phyloP scores from a whole-genome alignment of 2,888 invertebrate species.

The Eristalinus aeneus region DNA sequence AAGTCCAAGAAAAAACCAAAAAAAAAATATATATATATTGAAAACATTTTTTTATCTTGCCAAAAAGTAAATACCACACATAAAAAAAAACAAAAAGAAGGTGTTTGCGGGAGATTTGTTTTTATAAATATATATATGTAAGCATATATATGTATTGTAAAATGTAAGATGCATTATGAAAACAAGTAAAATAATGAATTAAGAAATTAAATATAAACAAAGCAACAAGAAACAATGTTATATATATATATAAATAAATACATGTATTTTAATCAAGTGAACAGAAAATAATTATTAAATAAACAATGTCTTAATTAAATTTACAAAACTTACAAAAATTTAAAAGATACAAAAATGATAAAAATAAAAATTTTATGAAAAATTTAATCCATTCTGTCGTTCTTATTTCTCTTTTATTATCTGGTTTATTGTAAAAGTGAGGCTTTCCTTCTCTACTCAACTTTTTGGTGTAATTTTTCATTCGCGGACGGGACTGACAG shows the following conservation, averaged over 20 bases:
- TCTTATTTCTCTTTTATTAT: background rate
- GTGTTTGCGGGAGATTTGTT: constrained; percentile 68
- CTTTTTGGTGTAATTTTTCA: no score
- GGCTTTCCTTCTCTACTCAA: no score
- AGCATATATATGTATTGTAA: constrained; percentile 58
- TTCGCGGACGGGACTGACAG: no score
- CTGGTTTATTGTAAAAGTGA: background rate
- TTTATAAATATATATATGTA: constrained; percentile 48
- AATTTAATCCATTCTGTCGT: constrained; percentile 30
- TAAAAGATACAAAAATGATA: constrained; percentile 73
- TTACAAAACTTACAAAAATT: constrained; percentile 76
- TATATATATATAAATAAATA: constrained; percentile 75
- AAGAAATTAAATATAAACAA: constrained; percentile 43
- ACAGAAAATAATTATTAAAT: constrained; percentile 72
- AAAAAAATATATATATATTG: constrained; percentile 16
- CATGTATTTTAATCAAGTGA: constrained; percentile 79
- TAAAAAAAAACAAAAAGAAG: background rate
- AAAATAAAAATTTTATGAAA: constrained; percentile 74
- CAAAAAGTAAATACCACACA: constrained; percentile 12
- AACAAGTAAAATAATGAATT: background rate
- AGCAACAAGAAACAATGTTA: constrained; percentile 76
- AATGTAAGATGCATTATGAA: constrained; percentile 64
- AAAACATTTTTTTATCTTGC: constrained; percentile 40
- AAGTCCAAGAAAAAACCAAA: constrained; percentile 27
- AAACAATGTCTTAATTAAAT: constrained; percentile 79